A percentile compares a stretch with the other conserved stretches of the same genome.
These are phyloP conservation scores for Pocota personata DNA, from an alignment of 2,888 invertebrate genomes.

Conservation along the genomic window DNA sequence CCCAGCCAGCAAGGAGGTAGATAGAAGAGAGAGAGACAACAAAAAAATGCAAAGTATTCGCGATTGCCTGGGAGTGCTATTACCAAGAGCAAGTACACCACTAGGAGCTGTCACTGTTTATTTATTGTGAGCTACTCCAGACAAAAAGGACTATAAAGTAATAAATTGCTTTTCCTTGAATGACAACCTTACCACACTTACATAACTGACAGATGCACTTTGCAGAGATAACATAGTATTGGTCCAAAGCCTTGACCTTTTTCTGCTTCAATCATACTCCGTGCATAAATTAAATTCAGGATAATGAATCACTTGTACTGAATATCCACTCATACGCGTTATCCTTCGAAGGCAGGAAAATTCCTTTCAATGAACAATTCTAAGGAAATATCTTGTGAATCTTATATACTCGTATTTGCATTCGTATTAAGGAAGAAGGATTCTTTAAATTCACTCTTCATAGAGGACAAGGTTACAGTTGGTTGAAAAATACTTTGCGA, in stretches of 20 bases:
- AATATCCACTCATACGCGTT: constrained; percentile 3
- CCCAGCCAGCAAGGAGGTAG: background rate
- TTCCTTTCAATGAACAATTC: background rate
- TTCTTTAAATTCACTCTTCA: background rate
- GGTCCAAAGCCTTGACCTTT: constrained; percentile 55
- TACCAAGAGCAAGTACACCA: constrained; percentile 17
- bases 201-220: constrained; percentile 61
- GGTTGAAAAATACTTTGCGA: background rate
- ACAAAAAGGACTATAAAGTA: constrained; percentile 38
- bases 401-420: background rate
- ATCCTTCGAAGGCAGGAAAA: background rate
- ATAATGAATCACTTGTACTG: background rate
- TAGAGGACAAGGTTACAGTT: background rate
- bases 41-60: constrained; percentile 33
- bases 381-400: background rate
- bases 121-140: constrained; percentile 53
- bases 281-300: constrained; percentile 41
- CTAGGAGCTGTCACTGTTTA: constrained; percentile 62
- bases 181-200: constrained; percentile 23
- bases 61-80: constrained; percentile 42
- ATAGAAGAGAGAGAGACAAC: background rate
- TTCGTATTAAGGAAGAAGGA: background rate
- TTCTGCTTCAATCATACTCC: background rate
- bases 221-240: constrained; percentile 11
- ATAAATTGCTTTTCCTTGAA: constrained; percentile 60